A percentile compares a stretch with the other conserved stretches of the same genome.
Conservation (phyloP, 2,113 vertebrate species). For the Engraulis encrasicolus region DNA sequence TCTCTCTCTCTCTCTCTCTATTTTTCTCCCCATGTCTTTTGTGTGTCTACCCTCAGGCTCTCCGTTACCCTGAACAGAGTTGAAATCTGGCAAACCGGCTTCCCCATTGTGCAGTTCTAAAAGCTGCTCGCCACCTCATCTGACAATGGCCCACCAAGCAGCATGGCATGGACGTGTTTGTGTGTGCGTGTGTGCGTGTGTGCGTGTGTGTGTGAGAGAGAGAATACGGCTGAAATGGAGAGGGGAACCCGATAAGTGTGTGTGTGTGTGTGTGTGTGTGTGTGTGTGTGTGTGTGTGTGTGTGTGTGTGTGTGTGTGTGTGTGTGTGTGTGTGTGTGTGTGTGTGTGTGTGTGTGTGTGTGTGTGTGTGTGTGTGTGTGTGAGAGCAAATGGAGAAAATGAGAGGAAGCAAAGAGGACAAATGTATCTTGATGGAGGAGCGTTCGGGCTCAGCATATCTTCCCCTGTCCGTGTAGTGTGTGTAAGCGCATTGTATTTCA, state of each 20-base stretch:
- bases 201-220: not conserved
- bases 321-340: not conserved
- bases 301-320: not conserved
- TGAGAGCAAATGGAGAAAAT: not conserved
- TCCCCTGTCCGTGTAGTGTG: constrained; percentile 1
- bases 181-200: not conserved
- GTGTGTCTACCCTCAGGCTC: constrained; percentile 35
- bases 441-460: not conserved
- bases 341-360: not conserved
- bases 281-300: not conserved
- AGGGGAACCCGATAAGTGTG: too few species aligned
- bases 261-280: too few species aligned
- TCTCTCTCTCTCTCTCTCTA: not conserved
- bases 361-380: not conserved
- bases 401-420: not conserved
- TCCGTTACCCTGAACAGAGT: constrained; percentile 34
- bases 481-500: constrained; percentile 28
- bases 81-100: constrained; percentile 32
- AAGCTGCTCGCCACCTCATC: constrained; percentile 17
- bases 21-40: constrained; percentile 16
- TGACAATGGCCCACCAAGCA: not conserved
- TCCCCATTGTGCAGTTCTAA: not conserved
- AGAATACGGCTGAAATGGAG: too few species aligned
- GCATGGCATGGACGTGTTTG: not conserved
- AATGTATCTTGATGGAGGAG: not conserved